Conservation (phyloP, 1,140 invertebrate genomes). For the Pemphigus obesinymphae region DNA sequence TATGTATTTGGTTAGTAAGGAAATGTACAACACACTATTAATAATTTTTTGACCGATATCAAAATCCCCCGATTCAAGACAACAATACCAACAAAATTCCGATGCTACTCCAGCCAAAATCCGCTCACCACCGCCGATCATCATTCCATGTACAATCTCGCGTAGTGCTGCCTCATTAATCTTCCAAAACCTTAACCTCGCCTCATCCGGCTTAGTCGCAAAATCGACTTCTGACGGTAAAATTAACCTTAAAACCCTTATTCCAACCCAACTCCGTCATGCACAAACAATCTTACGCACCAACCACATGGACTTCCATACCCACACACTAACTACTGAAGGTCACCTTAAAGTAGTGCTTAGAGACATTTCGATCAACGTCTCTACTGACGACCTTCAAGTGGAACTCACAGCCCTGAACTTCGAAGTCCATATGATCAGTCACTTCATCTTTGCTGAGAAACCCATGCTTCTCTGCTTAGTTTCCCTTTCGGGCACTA, state of each 20-base stretch:
- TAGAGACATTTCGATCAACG: background rate
- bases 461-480: too few species aligned
- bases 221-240: background rate
- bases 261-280: background rate
- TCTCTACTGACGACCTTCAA: background rate
- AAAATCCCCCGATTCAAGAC: too few species aligned
- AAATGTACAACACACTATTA: too few species aligned
- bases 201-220: too few species aligned
- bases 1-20: too few species aligned
- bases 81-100: too few species aligned
- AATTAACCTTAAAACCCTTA: background rate
- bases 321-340: background rate
- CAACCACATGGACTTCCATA: background rate
- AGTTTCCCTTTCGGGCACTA: background rate
- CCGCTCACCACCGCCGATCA: background rate
- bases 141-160: background rate
- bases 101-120: too few species aligned
- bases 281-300: background rate
- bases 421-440: background rate
- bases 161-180: background rate
- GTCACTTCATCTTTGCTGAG: background rate
- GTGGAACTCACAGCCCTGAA: background rate
- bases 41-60: too few species aligned
- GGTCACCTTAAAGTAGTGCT: background rate
- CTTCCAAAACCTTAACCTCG: background rate